A percentile compares a stretch with the other conserved stretches of the same genome.
These are phyloP conservation scores for Tachysurus fulvidraco DNA, from an alignment of 2,113 vertebrate genomes.

Conservation along the genomic window DNA sequence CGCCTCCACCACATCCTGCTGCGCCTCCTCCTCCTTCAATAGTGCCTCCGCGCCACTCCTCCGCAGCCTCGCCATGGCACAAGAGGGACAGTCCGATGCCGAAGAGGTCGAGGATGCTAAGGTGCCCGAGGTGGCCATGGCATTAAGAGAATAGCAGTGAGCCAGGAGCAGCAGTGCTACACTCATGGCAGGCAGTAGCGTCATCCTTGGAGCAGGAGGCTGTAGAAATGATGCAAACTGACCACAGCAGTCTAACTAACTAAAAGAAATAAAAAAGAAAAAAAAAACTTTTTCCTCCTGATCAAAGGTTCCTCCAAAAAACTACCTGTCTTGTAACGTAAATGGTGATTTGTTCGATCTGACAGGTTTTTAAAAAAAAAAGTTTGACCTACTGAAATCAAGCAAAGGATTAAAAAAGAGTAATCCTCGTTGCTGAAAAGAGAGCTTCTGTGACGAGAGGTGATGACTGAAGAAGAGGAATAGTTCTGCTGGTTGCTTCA, in stretches of 20 bases:
- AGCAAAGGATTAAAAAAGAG: constrained; percentile 22
- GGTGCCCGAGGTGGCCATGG: constrained; percentile 48
- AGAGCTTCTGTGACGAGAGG: constrained; percentile 32
- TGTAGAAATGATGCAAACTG: constrained; percentile 30
- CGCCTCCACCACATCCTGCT: constrained; percentile 89
- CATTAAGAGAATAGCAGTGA: constrained; percentile 73
- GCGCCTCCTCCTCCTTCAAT: constrained; percentile 73
- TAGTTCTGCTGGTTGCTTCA: constrained; percentile 43
- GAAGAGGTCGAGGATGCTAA: constrained; percentile 33
- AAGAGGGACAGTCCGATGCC: constrained; percentile 82
- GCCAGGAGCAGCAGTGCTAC: constrained; percentile 80
- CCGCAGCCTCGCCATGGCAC: constrained; percentile 68
- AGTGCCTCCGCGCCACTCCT: constrained; percentile 57
- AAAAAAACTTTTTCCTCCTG: constrained; percentile 7
- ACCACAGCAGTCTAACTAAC: not conserved
- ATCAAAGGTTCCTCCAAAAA: constrained; percentile 25
- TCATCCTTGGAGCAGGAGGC: constrained; percentile 75
- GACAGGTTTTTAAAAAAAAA: not conserved
- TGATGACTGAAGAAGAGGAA: constrained; percentile 44
- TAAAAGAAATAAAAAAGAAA: not conserved
- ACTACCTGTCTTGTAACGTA: constrained; percentile 25
- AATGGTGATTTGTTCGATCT: constrained; percentile 24
- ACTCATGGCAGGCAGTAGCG: constrained; percentile 73
- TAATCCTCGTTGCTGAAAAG: constrained; percentile 56
- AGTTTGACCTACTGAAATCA: constrained; percentile 32